Base-by-base conservation (phyloP, 1,140 invertebrate genomes). In the Aphaenogaster ashmeadi region DNA sequence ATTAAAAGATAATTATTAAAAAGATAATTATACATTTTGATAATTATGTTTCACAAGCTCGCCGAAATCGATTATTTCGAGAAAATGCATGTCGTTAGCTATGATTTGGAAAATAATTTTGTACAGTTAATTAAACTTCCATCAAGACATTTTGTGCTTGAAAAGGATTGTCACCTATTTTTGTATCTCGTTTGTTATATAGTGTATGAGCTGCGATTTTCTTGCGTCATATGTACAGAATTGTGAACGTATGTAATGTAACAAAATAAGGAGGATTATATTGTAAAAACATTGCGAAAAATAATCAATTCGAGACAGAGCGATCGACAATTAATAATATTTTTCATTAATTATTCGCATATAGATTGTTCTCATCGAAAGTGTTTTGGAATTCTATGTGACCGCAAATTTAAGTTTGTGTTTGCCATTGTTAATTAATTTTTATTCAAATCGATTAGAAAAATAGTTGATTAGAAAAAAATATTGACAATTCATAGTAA, bases 141-240 rank as follows among this genome's bases (percentile, higher is more conserved):
- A 36, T 50, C 36, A 54, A 52, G 15, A 44, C 50, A 27, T 75
- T 18, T 67, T 75, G 21, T n/a, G 47, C 78, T 87, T 71, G 47
- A 77, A 75, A 56, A 72, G 27, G 4, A 41, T 36, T 41, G 21
- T 11, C 71, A 21, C 47, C 83, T 71, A 83, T 89, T 90, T 87
- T 89, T 60, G 50, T 87, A 89, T 80, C 27, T 36, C 54, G 27
- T 80, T 83, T 21, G 62, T 84, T 83, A 44, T 84, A 71, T 56
- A 69, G 52, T 84, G n/a, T 60, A 75, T 11, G 54, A 36, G 62
- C 15, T 47, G 69, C 69, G 41, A 60, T 50, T 84, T 60, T 60
- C 80, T 60, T 84, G 9, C 83, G 60, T 79, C 66, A 66, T n/a
- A 18, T 84, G n/a, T 50, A 60, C 38, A 75, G 9, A 47, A 60